Base-by-base conservation (phyloP, 2,888 invertebrate species). In the Augochlorella aurata region DNA sequence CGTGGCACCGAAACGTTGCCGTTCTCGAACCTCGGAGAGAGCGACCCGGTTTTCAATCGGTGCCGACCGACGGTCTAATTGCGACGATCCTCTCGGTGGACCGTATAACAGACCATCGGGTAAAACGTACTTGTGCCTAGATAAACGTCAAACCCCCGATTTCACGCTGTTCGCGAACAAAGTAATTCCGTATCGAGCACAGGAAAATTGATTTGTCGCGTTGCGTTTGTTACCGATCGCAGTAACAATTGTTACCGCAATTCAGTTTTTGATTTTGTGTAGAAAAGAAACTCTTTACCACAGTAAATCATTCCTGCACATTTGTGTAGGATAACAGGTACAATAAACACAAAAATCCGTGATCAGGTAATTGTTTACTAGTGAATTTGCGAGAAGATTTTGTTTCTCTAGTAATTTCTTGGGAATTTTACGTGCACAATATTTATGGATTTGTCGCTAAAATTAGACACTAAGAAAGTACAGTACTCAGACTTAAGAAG, bases 61-160 rank as follows among this genome's bases (percentile, higher is more conserved):
- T 76, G 79, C 65, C 76, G 68, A 68, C 77, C 85, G 78, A 69
- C 78, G 85, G 50, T 84, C 85, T 88, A 85, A 85, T 88, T 88
- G 81, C 77, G 74, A 83, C 75, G 79, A 74, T 81, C 77, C 74
- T 80, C 69, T 68, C 65, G 52, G 47, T 16, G 73, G 70, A 52
- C 69, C 72, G 78, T 58, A 77, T 69, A 66, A 74, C 75, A 74
- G 54, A 68, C 77, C 84, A 77, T 77, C 76, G 58, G 71, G 66
- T 68, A 81, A 82, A 82, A 84, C 82, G 80, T 82, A 81, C 85
- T 81, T 74, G 77, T 81, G 69, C 50, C 61, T 63, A 74, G 82
- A 29, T 72, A 66, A 77, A 86, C 78, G 69, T 45, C 16, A 63
- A 67, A 74, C 75, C 77, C 74, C 58, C 52, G n/a, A 49, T 44